Evolutionary conservation across 2,113 vertebrate species (phyloP).

Genomic region (Anhinga anhinga): DNA sequence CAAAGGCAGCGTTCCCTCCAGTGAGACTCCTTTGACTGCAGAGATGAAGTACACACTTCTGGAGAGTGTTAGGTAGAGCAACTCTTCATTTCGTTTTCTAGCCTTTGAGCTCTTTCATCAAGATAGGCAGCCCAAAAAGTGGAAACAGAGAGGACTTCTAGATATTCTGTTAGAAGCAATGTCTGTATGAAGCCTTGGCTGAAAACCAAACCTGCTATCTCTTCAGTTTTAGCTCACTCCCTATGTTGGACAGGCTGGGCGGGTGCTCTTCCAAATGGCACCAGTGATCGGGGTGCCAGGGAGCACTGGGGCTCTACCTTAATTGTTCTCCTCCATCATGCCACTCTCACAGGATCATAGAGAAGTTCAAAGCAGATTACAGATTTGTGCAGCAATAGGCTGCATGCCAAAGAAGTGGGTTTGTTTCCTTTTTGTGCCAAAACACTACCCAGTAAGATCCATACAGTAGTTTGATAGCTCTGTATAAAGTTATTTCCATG

Average conservation of each 20-base stretch:
- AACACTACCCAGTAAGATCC: not conserved
- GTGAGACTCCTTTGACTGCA: not conserved
- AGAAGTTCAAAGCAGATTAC: not conserved
- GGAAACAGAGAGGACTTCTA: not conserved
- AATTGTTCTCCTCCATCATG: not conserved
- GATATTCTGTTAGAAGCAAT: not conserved
- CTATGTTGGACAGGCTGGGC: fast-evolving
- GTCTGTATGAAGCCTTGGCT: not conserved
- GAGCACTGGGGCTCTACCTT: not conserved
- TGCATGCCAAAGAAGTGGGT: not conserved
- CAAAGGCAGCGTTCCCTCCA: not conserved
- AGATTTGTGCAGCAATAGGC: not conserved
- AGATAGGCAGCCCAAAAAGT: not conserved
- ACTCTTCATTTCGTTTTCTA: not conserved
- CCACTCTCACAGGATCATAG: not conserved
- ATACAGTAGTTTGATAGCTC: not conserved
- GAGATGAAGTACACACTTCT: not conserved
- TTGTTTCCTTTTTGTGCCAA: not conserved
- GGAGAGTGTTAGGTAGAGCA: not conserved
- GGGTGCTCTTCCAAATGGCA: not conserved
- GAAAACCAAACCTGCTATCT: not conserved
- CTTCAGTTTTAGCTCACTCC: not conserved
- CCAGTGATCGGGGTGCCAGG: not conserved
- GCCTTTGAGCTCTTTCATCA: not conserved
- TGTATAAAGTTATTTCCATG: not conserved